These are phyloP conservation scores for Lepidurus arcticus DNA, from an alignment of 1,140 invertebrate genomes.

Conservation along the genomic window DNA sequence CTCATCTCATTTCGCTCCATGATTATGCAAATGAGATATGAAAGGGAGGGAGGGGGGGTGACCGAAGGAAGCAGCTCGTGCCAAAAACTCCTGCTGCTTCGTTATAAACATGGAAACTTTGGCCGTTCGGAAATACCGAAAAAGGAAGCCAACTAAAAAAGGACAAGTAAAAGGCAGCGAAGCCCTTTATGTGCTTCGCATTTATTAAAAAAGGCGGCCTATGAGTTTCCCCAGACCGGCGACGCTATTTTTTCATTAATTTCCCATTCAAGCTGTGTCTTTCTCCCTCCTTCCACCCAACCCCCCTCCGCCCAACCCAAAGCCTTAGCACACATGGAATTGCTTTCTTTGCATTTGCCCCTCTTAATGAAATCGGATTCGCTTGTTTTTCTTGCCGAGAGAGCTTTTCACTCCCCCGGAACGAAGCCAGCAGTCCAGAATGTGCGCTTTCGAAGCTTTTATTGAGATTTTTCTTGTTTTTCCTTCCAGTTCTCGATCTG, in stretches of 20 bases:
- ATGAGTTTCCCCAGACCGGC: neutral
- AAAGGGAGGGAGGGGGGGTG: neutral
- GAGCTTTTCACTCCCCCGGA: neutral
- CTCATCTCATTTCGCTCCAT: slow-evolving; percentile 18
- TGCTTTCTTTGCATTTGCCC: slow-evolving; percentile 14
- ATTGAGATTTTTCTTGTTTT: neutral
- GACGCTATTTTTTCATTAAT: slow-evolving; percentile 19
- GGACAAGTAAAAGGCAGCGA: neutral
- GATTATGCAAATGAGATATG: slow-evolving; percentile 22
- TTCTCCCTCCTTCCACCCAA: neutral
- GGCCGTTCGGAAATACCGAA: neutral
- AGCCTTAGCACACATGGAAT: neutral
- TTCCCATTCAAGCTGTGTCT: neutral
- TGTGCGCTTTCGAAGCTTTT: neutral
- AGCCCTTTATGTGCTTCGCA: neutral
- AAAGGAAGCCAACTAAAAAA: neutral
- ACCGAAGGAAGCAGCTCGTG: neutral
- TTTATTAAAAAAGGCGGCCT: slow-evolving; percentile 3
- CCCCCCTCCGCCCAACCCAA: neutral
- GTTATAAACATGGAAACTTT: slow-evolving; percentile 18
- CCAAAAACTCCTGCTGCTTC: slow-evolving; percentile 15
- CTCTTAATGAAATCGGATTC: slow-evolving; percentile 14
- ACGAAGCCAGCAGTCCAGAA: neutral
- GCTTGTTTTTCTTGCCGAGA: neutral
- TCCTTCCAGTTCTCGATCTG: neutral